Percentiles rank a stretch among this genome's conserved stretches.
phyloP scores from a whole-genome alignment of 2,797 vertebrate genomes.

The Alfaro cultratus region DNA sequence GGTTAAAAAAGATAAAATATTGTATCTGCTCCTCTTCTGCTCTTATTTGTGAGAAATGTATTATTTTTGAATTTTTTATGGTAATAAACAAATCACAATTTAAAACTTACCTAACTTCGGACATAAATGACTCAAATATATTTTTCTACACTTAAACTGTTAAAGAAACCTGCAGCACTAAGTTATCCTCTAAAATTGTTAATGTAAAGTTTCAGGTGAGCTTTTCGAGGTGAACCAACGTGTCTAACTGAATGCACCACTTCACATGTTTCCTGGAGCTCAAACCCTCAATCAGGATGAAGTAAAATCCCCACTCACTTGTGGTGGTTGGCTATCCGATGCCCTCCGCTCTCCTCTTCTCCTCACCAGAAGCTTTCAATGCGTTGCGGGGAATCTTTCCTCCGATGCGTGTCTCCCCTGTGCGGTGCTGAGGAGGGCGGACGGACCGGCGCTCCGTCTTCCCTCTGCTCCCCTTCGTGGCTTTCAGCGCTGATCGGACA shows the following conservation, averaged over 20 bases:
- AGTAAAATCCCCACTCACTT: slow-evolving; percentile 53
- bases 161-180: neutral
- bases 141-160: neutral
- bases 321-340: slow-evolving; percentile 69
- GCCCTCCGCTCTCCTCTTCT: slow-evolving; percentile 76
- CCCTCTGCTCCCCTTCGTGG: slow-evolving; percentile 34
- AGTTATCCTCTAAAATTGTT: neutral
- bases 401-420: slow-evolving; percentile 38
- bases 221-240: neutral
- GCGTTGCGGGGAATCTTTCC: slow-evolving; percentile 71
- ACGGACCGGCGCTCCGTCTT: slow-evolving; percentile 59
- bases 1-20: neutral
- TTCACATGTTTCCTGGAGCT: neutral
- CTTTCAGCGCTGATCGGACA: slow-evolving; percentile 14
- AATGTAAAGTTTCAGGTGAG: neutral
- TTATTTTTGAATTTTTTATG: neutral
- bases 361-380: slow-evolving; percentile 70
- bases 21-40: neutral
- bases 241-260: neutral
- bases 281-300: neutral
- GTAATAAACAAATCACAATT: neutral
- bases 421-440: slow-evolving; percentile 45
- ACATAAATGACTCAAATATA: neutral
- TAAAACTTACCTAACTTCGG: neutral
- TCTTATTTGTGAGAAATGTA: neutral